Base-by-base conservation (phyloP, 2,797 vertebrate species). In the Myiotriccus ornatus region DNA sequence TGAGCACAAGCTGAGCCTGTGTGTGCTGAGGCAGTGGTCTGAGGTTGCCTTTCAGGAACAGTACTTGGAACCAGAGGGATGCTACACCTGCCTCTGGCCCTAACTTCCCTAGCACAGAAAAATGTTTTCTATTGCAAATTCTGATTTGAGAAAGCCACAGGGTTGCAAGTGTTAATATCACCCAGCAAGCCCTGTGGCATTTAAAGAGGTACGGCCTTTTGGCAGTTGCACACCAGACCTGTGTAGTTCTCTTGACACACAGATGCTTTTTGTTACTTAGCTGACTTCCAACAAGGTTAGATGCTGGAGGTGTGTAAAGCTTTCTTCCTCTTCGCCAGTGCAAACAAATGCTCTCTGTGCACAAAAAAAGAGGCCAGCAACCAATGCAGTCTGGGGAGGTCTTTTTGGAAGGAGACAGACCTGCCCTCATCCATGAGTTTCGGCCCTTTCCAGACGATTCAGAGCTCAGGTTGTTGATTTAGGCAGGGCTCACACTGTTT, bases 241-340 rank as follows among this genome's bases (percentile, higher is more conserved):
- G 18, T 23, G 50, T 43, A 77, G 49, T 23, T 91, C 71, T 87
- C 71, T 87, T 85, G 75, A 92, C 43, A 70, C n/a, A 92, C 56
- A 87, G 78, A 91, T 91, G 86, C 46, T 92, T 95, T 93, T 75
- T 90, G 78, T 95, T 92, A 83, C 53, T 87, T 83, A 39, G 53
- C 22, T 71, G 78, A 90, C 46, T 90, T 76, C 25, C 39, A 73
- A 44, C 3, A 8, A 92, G 41, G 56, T 83, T 83, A 63, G 77
- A 46, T n/a, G 2, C 57, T 88, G 46, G 28, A 94, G 62, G 28
- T 27, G 0, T 62, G 47, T 93, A 93, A 91, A 43, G 46, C 68
- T 75, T 94, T 93, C 28, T 94, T 90, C 60, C 43, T 77, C 76
- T 59, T 74, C 0, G 4, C 89, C 82, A 93, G 55, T n/a, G 87